Evolutionary conservation across 1,140 invertebrate genomes (phyloP).

Genomic region (Drosophila quadrilineata): DNA sequence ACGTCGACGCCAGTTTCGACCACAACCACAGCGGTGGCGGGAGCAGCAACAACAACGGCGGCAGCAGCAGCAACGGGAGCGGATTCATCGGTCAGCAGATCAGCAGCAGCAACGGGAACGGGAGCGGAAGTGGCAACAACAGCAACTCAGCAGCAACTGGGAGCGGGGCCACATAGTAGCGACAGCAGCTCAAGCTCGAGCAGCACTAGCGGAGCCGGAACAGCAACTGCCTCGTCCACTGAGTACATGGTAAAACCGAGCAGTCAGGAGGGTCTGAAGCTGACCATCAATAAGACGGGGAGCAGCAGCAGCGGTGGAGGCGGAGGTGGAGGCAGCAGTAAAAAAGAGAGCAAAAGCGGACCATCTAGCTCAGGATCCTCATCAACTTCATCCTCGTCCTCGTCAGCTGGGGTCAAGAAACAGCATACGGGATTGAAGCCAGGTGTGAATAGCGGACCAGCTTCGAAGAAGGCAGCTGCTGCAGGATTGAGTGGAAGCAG

Average conservation of each 20-base stretch:
- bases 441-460: conserved; percentile 84
- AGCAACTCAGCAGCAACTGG: conserved; percentile 22
- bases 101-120: conserved; percentile 1
- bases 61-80: conserved; percentile 7
- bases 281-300: conserved; percentile 92
- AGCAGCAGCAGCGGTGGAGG: conserved; percentile 43
- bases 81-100: conserved; percentile 21
- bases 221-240: conserved; percentile 27
- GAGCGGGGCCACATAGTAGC: conserved; percentile 47
- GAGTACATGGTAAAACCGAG: conserved; percentile 87
- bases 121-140: neutral
- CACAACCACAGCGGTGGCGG: conserved; percentile 22
- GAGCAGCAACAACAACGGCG: neutral
- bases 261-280: conserved; percentile 91
- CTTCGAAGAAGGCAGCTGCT: conserved; percentile 58
- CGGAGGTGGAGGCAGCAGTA: conserved; percentile 32
- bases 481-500: conserved; percentile 8
- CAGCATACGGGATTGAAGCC: conserved; percentile 92
- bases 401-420: conserved; percentile 49
- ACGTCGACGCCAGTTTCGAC: conserved; percentile 84
- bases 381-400: too few species aligned
- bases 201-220: conserved; percentile 13
- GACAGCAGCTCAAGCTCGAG: conserved; percentile 18
- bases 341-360: conserved; percentile 17
- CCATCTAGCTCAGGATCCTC: neutral